A percentile compares a stretch with the other conserved stretches of the same genome.
Conservation (phyloP, 2,797 vertebrate genomes). For the Adelosebastes latens region DNA sequence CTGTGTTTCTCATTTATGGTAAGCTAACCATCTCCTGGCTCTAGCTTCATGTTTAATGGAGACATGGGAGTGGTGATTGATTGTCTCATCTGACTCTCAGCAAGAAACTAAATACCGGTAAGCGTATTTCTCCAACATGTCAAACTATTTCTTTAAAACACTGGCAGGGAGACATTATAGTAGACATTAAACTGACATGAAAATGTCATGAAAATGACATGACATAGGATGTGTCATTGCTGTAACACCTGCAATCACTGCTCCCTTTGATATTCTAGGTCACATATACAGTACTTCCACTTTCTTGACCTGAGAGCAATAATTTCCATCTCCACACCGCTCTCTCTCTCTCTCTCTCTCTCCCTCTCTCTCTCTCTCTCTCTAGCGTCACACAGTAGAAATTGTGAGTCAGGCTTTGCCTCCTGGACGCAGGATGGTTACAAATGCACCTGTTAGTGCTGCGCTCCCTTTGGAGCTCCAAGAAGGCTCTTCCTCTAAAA, state of each 20-base stretch:
- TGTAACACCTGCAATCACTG: conserved; percentile 16
- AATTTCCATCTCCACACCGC: conserved; percentile 26
- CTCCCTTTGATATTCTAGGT: conserved; percentile 25
- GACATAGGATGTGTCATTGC: not conserved
- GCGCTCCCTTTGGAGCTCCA: conserved; percentile 33
- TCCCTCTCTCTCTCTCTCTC: conserved; percentile 1
- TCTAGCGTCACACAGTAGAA: conserved; percentile 13
- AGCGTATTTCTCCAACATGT: not conserved
- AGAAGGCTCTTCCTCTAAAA: conserved; percentile 41
- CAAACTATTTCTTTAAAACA: not conserved
- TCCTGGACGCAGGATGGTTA: conserved; percentile 27
- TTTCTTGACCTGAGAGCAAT: conserved; percentile 47
- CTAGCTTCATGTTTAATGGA: not conserved
- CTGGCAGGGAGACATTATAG: not conserved
- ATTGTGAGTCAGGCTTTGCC: conserved; percentile 32
- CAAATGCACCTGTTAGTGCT: conserved; percentile 55
- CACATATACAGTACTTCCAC: conserved; percentile 5
- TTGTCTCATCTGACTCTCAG: not conserved
- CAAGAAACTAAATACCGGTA: not conserved
- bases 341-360: not conserved
- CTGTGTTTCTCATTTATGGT: not conserved
- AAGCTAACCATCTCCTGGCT: not conserved
- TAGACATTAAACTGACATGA: no score
- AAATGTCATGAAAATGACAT: not conserved
- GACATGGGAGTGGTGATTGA: not conserved